These are phyloP conservation scores for Blera fallax DNA, from an alignment of 2,888 invertebrate species.

Conservation along the genomic window DNA sequence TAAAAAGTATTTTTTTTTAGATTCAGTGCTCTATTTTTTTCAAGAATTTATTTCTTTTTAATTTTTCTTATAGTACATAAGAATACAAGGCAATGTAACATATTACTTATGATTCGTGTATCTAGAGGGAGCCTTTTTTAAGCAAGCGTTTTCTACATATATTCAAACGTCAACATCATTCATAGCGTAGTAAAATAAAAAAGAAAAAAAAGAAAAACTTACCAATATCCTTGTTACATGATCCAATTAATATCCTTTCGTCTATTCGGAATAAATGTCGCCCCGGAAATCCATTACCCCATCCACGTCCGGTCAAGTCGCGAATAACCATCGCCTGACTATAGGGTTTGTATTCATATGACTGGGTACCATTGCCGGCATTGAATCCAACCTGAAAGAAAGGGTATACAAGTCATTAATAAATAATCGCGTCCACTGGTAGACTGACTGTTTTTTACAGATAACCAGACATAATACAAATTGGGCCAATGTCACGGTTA, in stretches of 20 bases:
- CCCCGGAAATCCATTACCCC: slow-evolving; percentile 93
- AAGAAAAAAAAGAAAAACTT: slow-evolving; percentile 73
- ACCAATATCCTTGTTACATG: slow-evolving; percentile 95
- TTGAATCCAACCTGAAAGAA: slow-evolving; percentile 93
- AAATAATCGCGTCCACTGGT: slow-evolving; percentile 13
- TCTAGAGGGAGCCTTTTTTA: no score
- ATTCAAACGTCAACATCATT: no score
- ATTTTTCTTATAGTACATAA: no score
- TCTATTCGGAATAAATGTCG: slow-evolving; percentile 97
- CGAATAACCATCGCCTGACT: slow-evolving; percentile 93
- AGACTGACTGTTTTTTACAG: background rate
- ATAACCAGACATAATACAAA: slow-evolving; percentile 3
- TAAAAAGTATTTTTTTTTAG: no score
- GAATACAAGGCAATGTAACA: no score
- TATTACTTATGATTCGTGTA: no score
- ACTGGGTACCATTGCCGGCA: slow-evolving; percentile 95
- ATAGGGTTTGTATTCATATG: slow-evolving; percentile 94
- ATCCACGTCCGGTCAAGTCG: slow-evolving; percentile 92
- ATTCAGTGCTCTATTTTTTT: no score
- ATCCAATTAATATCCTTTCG: slow-evolving; percentile 95
- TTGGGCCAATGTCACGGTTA: slow-evolving; percentile 22
- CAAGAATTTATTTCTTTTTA: no score
- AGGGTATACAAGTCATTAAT: slow-evolving; percentile 1
- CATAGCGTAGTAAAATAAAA: no score
- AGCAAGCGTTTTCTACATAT: no score